Base-by-base conservation (phyloP, 2,113 vertebrate species). In the Progne subis region DNA sequence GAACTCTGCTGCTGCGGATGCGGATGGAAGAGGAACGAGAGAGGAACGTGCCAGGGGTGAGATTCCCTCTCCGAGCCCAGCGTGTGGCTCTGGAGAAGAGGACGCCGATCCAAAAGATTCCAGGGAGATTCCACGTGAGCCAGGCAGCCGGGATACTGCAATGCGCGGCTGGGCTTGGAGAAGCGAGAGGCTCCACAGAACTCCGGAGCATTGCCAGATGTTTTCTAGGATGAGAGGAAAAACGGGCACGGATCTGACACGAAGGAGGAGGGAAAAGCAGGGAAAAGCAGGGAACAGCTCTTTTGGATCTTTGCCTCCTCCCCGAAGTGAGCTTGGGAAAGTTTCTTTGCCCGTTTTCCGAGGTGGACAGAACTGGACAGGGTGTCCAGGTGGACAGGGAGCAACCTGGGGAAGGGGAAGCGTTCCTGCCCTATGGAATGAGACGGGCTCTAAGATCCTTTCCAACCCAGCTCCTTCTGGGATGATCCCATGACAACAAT, bases 321-420 rank as follows among this genome's bases (percentile, higher is more conserved):
- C 24, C 41, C 3, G 29, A 20, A 56, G 14, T 4, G 39, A 41
- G 6, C 19, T 32, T 10, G 21, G 56, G 47, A 4, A 63, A 50
- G 17, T 13, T 5, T 60, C 19, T 63, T 34, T 12, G 1, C 41
- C 14, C 1, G 0, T 16, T 43, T 59, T 74, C 52, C 37, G 3
- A 6, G n/a, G 0, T n/a, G 56, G 74, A 10, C 2, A 3, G 12
- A 44, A 32, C 39, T 19, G n/a, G n/a, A n/a, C n/a, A n/a, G n/a
- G n/a, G n/a, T n/a, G n/a, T n/a, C n/a, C n/a, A n/a, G n/a, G n/a
- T n/a, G n/a, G n/a, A n/a, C n/a, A n/a, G n/a, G 86, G 60, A 39
- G 37, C 12, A 19, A 1, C 32, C 52, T 20, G 86, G 69, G 37
- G 19, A 4, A 1, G 7, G 2, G 32, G 60, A 17, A 39, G 28